Percentiles rank a stretch among this genome's conserved stretches.
Conservation (phyloP, 2,113 vertebrate genomes). For the Trichechus manatus region DNA sequence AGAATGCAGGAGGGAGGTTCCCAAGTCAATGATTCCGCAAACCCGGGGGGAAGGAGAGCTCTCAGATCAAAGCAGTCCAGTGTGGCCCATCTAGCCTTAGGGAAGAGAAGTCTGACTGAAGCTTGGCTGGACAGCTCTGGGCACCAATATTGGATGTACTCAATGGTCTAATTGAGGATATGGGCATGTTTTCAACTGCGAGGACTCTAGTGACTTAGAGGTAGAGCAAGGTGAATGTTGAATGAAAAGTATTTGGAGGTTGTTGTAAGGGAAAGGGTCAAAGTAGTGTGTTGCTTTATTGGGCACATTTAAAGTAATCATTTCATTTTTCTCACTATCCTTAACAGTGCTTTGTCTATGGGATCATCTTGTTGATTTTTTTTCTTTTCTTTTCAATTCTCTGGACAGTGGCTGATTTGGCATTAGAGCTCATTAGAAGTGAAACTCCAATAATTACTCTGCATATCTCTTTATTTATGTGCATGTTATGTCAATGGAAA, state of each 20-base stretch:
- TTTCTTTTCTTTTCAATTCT: background rate
- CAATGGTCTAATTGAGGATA: background rate
- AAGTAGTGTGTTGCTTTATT: background rate
- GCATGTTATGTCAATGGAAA: background rate
- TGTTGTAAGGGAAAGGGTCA: background rate
- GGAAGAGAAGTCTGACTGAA: background rate
- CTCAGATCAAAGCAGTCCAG: background rate
- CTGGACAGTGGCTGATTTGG: background rate
- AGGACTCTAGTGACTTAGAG: background rate
- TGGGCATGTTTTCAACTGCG: background rate
- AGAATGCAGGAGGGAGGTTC: background rate
- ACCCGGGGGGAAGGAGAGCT: no score
- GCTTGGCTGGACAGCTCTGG: background rate
- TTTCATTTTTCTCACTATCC: background rate
- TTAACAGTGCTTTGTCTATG: constrained; percentile 14
- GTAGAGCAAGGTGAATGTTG: background rate
- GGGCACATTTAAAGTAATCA: background rate
- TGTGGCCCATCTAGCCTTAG: background rate
- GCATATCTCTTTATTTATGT: background rate
- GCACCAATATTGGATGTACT: background rate
- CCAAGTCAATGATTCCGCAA: background rate
- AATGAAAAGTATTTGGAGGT: background rate
- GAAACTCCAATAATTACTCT: background rate
- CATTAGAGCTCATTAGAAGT: background rate
- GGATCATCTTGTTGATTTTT: background rate